These are phyloP conservation scores for Strigamia transsilvanica DNA, from an alignment of 2,888 invertebrate genomes.

Conservation along the genomic window DNA sequence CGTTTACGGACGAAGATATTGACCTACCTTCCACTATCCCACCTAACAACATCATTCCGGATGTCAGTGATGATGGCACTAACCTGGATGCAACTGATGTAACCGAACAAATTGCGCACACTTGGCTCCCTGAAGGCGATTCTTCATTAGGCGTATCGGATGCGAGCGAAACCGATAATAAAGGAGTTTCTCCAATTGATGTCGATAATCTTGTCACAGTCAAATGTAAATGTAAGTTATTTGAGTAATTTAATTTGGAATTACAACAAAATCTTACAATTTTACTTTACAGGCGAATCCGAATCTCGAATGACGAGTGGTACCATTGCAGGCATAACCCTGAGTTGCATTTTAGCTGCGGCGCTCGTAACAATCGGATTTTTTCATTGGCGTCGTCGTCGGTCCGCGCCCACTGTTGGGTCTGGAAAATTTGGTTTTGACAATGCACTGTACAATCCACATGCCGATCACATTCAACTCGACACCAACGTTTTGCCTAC, in stretches of 20 bases:
- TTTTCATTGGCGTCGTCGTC: constrained; percentile 3
- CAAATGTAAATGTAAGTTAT: neutral
- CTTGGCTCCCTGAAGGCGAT: neutral
- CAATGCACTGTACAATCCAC: constrained; percentile 44
- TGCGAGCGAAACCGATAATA: neutral
- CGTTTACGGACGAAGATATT: neutral
- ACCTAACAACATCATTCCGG: neutral
- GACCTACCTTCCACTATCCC: neutral
- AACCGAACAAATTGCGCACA: neutral
- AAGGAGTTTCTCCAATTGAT: neutral
- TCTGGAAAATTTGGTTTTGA: constrained; percentile 46
- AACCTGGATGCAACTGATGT: neutral
- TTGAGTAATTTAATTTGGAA: neutral
- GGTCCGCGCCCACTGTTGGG: neutral
- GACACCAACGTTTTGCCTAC: neutral
- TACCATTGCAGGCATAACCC: constrained; percentile 37
- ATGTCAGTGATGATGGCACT: neutral
- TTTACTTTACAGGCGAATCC: constrained; percentile 12
- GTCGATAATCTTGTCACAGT: neutral
- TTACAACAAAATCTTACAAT: neutral
- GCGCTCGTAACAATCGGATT: neutral
- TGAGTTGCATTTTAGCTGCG: constrained; percentile 1
- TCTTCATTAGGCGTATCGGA: neutral
- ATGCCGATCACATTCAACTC: constrained; percentile 48
- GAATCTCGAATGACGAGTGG: constrained; percentile 39